phyloP scores from a whole-genome alignment of 2,113 vertebrate species.

The Aphyosemion australe region DNA sequence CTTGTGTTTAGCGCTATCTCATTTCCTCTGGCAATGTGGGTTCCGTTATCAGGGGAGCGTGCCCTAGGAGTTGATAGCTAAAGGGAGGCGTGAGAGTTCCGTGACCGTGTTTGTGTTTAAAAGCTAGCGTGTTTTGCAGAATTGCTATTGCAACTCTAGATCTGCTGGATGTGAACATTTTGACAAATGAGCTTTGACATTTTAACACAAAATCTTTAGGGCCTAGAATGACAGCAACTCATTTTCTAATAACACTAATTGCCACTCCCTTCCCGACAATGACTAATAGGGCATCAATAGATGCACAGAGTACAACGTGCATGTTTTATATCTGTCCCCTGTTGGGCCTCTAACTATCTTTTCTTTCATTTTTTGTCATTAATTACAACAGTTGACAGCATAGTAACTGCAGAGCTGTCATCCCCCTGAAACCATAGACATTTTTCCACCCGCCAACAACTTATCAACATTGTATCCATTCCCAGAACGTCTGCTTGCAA shows the following conservation, averaged over 20 bases:
- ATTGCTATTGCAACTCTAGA: too few relatives aligned
- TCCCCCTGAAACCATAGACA: conserved; percentile 13
- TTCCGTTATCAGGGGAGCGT: too few relatives aligned
- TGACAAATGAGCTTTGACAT: conserved; percentile 7
- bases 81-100: too few relatives aligned
- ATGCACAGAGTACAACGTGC: background rate
- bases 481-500: conserved; percentile 15
- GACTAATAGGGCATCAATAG: background rate
- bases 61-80: too few relatives aligned
- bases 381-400: background rate
- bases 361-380: background rate
- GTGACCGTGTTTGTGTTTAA: too few relatives aligned
- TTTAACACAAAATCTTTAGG: background rate
- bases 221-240: background rate
- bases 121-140: too few relatives aligned
- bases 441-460: conserved; percentile 33
- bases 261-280: background rate
- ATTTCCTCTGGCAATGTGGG: too few relatives aligned
- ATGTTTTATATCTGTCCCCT: background rate
- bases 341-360: background rate
- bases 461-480: conserved; percentile 43
- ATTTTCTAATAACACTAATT: background rate
- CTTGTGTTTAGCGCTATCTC: too few relatives aligned
- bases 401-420: background rate
- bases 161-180: background rate